Percentiles rank a stretch among this genome's conserved stretches.
These are phyloP conservation scores for Takifugu rubripes DNA, from an alignment of 2,797 vertebrate genomes.

Conservation along the genomic window DNA sequence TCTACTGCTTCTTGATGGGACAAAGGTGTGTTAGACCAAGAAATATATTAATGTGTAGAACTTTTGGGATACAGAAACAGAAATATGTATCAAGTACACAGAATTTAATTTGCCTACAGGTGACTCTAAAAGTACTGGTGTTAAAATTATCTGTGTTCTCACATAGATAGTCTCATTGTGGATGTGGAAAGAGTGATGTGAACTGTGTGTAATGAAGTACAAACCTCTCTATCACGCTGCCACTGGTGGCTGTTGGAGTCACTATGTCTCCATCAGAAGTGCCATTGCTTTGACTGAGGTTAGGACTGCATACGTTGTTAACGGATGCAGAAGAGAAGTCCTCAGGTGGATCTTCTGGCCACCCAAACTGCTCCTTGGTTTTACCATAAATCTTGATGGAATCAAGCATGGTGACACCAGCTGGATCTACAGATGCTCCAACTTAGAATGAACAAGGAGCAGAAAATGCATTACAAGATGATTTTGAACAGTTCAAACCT, in stretches of 20 bases:
- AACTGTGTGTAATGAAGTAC: conserved; percentile 8
- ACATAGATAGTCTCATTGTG: no score
- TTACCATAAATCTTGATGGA: conserved; percentile 98
- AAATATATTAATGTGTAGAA: no score
- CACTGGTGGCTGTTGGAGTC: conserved; percentile 80
- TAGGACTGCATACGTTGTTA: conserved; percentile 94
- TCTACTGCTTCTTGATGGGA: conserved; percentile 8
- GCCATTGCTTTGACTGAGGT: conserved; percentile 89
- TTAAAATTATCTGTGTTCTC: no score
- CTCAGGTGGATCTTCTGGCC: conserved; percentile 96
- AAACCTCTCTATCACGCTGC: conserved; percentile 95
- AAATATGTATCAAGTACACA: no score
- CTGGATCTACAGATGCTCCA: conserved; percentile 95
- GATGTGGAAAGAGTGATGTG: background rate
- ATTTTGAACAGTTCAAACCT: background rate
- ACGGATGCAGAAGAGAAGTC: conserved; percentile 94
- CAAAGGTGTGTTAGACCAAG: no score
- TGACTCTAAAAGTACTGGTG: no score
- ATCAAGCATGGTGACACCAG: conserved; percentile 99
- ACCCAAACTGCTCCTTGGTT: conserved; percentile 98
- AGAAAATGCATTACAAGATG: conserved; percentile 4
- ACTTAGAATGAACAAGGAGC: conserved; percentile 68
- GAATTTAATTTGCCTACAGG: no score
- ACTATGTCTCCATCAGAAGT: conserved; percentile 83
- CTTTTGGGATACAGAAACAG: no score